phyloP scores from a whole-genome alignment of 2,113 vertebrate species.

The Rhipidura dahli region DNA sequence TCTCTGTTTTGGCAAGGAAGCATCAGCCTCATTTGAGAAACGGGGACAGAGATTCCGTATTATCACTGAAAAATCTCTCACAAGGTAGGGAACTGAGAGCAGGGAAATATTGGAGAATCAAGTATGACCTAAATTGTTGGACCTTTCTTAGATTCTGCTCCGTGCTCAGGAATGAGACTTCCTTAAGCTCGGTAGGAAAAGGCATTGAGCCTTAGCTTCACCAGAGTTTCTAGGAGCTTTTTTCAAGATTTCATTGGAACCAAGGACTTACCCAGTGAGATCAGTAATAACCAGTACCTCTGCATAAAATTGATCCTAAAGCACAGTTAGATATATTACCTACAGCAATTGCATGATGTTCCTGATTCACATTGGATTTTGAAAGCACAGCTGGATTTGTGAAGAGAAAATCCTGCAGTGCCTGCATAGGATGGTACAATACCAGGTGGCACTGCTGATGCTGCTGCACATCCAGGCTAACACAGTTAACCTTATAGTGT shows the following conservation, averaged over 20 bases:
- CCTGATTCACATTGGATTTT: neutral
- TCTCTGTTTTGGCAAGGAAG: neutral
- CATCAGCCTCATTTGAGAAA: neutral
- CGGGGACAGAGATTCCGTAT: neutral
- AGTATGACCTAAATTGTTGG: neutral
- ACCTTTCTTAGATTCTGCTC: neutral
- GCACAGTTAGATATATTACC: neutral
- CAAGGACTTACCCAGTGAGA: rapidly evolving
- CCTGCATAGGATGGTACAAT: neutral
- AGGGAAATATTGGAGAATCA: neutral
- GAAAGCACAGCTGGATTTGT: neutral
- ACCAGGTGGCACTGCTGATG: neutral
- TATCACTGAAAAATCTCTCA: neutral
- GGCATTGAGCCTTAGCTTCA: neutral
- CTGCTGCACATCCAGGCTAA: neutral
- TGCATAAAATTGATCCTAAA: neutral
- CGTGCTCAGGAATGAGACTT: neutral
- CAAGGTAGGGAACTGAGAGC: neutral
- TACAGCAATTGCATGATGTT: neutral
- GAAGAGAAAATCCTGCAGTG: neutral
- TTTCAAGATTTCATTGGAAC: neutral
- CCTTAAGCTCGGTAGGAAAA: neutral
- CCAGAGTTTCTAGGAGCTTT: neutral
- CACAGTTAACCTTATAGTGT: neutral
- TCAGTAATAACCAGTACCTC: neutral